Conservation (phyloP, 2,797 vertebrate species). For the Lates japonicus region DNA sequence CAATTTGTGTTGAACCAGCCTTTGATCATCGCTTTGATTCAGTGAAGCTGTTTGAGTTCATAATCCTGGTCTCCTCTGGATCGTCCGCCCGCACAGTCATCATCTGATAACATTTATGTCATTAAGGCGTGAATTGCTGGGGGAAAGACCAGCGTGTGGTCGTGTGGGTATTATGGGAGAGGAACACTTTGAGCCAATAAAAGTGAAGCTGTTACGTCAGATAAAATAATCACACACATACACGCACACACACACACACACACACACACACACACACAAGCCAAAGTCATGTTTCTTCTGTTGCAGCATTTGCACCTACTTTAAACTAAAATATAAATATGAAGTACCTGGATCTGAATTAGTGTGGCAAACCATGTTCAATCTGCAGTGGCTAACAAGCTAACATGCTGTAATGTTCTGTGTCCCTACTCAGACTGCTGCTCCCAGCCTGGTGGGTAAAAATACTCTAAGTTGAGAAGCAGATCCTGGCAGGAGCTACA, state of each 20-base stretch:
- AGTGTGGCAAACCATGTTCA: conserved; percentile 6
- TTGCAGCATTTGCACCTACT: no score
- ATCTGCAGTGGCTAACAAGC: conserved; percentile 17
- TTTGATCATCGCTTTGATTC: conserved; percentile 56
- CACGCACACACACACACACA: no score
- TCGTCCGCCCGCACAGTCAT: conserved; percentile 29
- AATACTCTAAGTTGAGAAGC: conserved; percentile 19
- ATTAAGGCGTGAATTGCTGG: no score
- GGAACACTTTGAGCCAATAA: no score
- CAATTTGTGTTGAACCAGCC: conserved; percentile 14
- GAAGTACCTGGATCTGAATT: conserved; percentile 8
- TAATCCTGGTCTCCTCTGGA: conserved; percentile 30
- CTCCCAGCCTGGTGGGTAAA: conserved; percentile 2
- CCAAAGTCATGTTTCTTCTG: no score
- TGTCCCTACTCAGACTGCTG: background rate
- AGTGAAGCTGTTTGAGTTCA: conserved; percentile 30
- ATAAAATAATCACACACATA: background rate
- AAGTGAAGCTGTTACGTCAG: no score
- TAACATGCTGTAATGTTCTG: conserved; percentile 1
- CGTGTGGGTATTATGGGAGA: no score
- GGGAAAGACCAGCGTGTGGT: no score
- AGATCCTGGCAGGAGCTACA: conserved; percentile 28
- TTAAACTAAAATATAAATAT: no score
- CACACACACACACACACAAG: no score
- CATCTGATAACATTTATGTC: conserved; percentile 1